Percentiles rank a stretch among this genome's conserved stretches.
These are phyloP conservation scores for Metallyticus violacea DNA, from an alignment of 2,888 invertebrate species.

Conservation along the genomic window DNA sequence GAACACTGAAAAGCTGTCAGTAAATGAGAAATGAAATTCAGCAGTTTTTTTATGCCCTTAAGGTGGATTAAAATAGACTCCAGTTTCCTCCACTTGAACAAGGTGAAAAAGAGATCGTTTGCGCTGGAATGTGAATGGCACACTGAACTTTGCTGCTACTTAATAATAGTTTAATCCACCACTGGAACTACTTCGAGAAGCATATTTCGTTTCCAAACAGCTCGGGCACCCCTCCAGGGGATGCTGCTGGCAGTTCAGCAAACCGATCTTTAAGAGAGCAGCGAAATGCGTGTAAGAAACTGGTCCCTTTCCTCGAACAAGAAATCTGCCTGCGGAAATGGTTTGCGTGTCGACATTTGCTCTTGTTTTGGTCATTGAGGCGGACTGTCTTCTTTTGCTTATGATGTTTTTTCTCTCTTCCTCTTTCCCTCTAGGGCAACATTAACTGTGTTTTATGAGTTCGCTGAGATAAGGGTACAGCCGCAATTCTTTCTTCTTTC, in stretches of 20 bases:
- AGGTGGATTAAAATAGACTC: too few species aligned
- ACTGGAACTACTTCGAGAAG: background rate
- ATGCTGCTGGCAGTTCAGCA: background rate
- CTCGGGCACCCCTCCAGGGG: background rate
- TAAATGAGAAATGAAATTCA: too few species aligned
- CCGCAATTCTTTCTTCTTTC: background rate
- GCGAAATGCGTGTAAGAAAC: background rate
- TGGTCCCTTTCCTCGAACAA: background rate
- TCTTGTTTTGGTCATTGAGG: background rate
- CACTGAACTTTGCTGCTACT: too few species aligned
- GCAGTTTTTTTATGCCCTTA: too few species aligned
- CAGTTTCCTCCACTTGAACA: too few species aligned
- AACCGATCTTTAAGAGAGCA: background rate
- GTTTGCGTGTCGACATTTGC: slow-evolving; percentile 4
- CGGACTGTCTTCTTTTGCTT: background rate
- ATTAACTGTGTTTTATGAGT: slow-evolving; percentile 21
- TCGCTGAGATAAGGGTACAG: background rate
- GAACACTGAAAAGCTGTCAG: too few species aligned
- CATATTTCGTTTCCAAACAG: background rate
- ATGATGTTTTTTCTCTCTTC: background rate
- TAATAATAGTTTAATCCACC: background rate
- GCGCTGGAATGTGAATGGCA: too few species aligned
- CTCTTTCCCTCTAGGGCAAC: background rate
- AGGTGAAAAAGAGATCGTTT: too few species aligned
- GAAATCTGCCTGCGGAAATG: slow-evolving; percentile 13